These are phyloP conservation scores for Salpingus planirostris DNA, from an alignment of 2,888 invertebrate genomes.

Conservation along the genomic window DNA sequence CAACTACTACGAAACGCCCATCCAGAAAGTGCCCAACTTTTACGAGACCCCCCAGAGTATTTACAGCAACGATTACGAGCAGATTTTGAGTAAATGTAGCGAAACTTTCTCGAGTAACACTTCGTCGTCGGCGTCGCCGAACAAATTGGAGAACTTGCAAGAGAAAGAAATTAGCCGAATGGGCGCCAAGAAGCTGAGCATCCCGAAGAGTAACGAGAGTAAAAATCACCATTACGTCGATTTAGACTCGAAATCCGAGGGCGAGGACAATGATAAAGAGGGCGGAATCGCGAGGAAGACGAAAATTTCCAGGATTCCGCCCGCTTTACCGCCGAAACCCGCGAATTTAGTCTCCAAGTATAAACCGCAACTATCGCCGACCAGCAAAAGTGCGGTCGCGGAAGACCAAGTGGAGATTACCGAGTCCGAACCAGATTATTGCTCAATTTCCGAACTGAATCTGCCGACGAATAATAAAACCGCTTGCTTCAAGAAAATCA, in stretches of 20 bases:
- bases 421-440: conserved; percentile 60
- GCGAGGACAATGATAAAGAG: conserved; percentile 18
- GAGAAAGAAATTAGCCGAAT: conserved; percentile 33
- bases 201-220: conserved; percentile 42
- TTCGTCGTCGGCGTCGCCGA: conserved; percentile 6
- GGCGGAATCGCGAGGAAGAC: conserved; percentile 31
- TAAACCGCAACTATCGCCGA: conserved; percentile 39
- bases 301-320: conserved; percentile 58
- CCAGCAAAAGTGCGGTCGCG: no score
- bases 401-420: conserved; percentile 26
- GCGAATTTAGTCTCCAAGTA: conserved; percentile 61
- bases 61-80: conserved; percentile 68
- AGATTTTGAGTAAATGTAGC: conserved; percentile 48
- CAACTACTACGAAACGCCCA: conserved; percentile 40
- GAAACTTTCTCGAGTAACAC: conserved; percentile 29
- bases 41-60: conserved; percentile 62
- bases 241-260: conserved; percentile 47
- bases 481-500: conserved; percentile 30
- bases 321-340: conserved; percentile 72
- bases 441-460: conserved; percentile 68
- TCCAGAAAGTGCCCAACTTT: conserved; percentile 43
- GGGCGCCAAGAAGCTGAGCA: conserved; percentile 47
- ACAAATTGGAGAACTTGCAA: conserved; percentile 17
- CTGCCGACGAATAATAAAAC: conserved; percentile 35
- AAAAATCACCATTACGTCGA: conserved; percentile 54